A percentile compares a stretch with the other conserved stretches of the same genome.
phyloP scores from a whole-genome alignment of 2,888 invertebrate species.

The Hyles lineata region DNA sequence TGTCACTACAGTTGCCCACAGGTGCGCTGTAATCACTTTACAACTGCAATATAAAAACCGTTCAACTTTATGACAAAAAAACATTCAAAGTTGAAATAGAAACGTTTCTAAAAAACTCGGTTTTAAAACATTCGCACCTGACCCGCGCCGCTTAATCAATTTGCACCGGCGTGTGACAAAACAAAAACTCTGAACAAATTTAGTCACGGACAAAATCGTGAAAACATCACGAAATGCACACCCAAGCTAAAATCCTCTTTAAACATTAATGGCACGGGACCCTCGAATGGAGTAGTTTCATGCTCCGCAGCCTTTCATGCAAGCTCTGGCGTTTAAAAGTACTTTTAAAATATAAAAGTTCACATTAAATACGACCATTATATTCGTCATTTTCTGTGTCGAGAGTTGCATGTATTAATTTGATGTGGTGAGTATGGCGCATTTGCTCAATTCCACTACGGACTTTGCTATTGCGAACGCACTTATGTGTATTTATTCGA shows the following conservation, averaged over 20 bases:
- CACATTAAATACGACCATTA: slow-evolving; percentile 44
- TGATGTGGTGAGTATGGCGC: slow-evolving; percentile 12
- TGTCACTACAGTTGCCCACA: too few relatives aligned
- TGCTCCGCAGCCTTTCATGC: slow-evolving; percentile 48
- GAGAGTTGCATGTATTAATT: slow-evolving; percentile 27
- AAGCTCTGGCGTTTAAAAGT: slow-evolving; percentile 38
- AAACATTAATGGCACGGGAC: slow-evolving; percentile 34
- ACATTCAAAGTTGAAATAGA: not conserved
- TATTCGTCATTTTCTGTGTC: slow-evolving; percentile 24
- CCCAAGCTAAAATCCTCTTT: slow-evolving; percentile 23
- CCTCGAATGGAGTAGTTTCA: slow-evolving; percentile 50
- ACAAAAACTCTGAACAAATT: slow-evolving; percentile 15
- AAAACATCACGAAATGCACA: slow-evolving; percentile 24
- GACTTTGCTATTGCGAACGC: slow-evolving; percentile 7
- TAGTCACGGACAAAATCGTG: slow-evolving; percentile 13
- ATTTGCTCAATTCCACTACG: not conserved
- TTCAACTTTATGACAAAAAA: too few relatives aligned
- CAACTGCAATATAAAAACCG: too few relatives aligned
- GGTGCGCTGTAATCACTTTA: too few relatives aligned
- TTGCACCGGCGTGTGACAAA: not conserved
- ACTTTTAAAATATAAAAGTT: slow-evolving; percentile 52
- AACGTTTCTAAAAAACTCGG: not conserved
- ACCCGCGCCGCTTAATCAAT: not conserved
- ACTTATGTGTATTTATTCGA: slow-evolving; percentile 12
- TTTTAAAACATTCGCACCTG: not conserved